Evolutionary conservation across 2,113 vertebrate genomes (phyloP).

Genomic region (Ellobius talpinus): DNA sequence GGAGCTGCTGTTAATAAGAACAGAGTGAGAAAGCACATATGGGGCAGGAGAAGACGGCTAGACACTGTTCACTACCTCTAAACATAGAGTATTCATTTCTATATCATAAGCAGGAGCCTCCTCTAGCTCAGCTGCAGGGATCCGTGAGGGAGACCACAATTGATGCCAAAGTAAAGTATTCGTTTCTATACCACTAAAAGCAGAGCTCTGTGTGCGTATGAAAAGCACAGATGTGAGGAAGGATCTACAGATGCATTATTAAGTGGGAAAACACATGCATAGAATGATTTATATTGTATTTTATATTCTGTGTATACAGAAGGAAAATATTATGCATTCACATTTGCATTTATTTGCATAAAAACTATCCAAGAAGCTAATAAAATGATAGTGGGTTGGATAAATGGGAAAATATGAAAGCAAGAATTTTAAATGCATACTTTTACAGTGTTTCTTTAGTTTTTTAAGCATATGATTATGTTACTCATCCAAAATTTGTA

Average conservation of each 20-base stretch:
- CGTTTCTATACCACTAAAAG: not conserved
- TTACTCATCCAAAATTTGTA: not conserved
- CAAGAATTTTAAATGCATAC: not conserved
- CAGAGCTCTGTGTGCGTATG: not conserved
- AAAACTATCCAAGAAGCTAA: slow-evolving; percentile 14
- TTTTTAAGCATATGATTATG: not conserved
- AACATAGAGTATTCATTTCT: too few relatives aligned
- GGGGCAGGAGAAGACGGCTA: not conserved
- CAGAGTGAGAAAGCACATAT: not conserved
- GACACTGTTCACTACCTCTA: not conserved
- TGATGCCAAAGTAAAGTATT: too few relatives aligned
- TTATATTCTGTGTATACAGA: not conserved
- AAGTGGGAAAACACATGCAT: not conserved
- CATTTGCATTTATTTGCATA: slow-evolving; percentile 39
- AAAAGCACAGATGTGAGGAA: not conserved
- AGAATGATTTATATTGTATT: not conserved
- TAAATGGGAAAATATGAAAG: not conserved
- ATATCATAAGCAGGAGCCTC: too few relatives aligned
- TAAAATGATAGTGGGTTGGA: not conserved
- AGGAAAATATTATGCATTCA: not conserved
- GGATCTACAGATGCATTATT: not conserved
- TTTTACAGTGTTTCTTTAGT: slow-evolving; percentile 1
- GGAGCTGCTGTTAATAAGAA: not conserved
- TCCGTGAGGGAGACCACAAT: too few relatives aligned
- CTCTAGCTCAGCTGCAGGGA: too few relatives aligned